Evolutionary conservation across 2,797 vertebrate genomes (phyloP).

Genomic region (Emys orbicularis): DNA sequence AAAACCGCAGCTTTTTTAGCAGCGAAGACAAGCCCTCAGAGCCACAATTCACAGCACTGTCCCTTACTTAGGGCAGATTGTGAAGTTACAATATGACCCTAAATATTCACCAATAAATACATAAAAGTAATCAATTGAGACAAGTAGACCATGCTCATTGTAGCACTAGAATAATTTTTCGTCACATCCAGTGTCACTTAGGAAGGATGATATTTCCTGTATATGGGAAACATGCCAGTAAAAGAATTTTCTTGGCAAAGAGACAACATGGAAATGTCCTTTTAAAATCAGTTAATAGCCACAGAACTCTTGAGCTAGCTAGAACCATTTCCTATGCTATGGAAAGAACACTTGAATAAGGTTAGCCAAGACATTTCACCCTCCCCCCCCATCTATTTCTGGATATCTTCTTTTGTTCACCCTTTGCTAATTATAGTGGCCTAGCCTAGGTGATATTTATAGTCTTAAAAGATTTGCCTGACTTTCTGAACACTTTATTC

Average conservation of each 20-base stretch:
- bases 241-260: slow-evolving; percentile 83
- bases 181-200: slow-evolving; percentile 77
- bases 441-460: slow-evolving; percentile 89
- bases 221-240: slow-evolving; percentile 76
- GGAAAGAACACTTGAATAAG: slow-evolving; percentile 90
- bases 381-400: slow-evolving; percentile 85
- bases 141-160: neutral
- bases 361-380: slow-evolving; percentile 83
- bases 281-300: slow-evolving; percentile 86
- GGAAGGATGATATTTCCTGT: slow-evolving; percentile 78
- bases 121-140: slow-evolving; percentile 52
- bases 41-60: neutral
- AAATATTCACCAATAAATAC: slow-evolving; percentile 48
- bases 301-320: slow-evolving; percentile 79
- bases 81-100: neutral
- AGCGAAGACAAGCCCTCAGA: neutral
- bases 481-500: slow-evolving; percentile 90
- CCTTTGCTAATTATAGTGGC: slow-evolving; percentile 92
- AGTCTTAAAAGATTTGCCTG: slow-evolving; percentile 83
- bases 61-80: slow-evolving; percentile 40
- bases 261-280: slow-evolving; percentile 79
- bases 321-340: slow-evolving; percentile 83
- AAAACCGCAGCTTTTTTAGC: neutral
- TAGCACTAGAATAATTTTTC: slow-evolving; percentile 73
- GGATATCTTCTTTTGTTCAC: slow-evolving; percentile 91